Percentiles rank a stretch among this genome's conserved stretches.
Evolutionary conservation across 2,797 vertebrate genomes (phyloP).

Genomic region (Tangara arthus): DNA sequence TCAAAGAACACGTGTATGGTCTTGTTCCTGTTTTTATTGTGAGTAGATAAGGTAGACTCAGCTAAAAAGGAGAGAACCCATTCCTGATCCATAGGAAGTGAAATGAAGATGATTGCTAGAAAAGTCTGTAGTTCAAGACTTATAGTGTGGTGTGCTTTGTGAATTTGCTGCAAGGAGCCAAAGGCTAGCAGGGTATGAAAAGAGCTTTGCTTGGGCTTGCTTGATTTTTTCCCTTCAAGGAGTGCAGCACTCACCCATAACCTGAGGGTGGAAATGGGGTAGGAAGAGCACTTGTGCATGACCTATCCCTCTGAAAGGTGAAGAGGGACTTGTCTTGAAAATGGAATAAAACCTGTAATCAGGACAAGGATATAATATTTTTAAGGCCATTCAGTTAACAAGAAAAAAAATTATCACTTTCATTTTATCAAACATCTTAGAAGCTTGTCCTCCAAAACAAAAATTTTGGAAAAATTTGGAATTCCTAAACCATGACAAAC

Average conservation of each 20-base stretch:
- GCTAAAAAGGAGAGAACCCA: background rate
- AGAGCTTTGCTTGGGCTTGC: background rate
- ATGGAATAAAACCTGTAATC: background rate
- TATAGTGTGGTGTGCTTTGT: background rate
- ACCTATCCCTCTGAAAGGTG: background rate
- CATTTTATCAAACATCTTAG: background rate
- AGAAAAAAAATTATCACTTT: background rate
- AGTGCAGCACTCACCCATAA: background rate
- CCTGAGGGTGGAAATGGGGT: background rate
- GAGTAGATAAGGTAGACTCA: background rate
- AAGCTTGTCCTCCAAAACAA: background rate
- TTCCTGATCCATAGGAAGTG: background rate
- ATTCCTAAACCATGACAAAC: background rate
- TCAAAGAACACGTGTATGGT: accelerated
- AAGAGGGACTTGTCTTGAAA: background rate
- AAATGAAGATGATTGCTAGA: background rate
- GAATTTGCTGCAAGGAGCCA: background rate
- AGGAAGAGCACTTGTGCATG: background rate
- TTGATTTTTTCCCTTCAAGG: background rate
- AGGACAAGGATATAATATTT: background rate
- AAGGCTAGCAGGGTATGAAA: background rate
- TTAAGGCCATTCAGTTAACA: background rate
- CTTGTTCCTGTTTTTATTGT: background rate
- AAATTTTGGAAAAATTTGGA: background rate
- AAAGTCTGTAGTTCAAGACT: background rate